Conservation (phyloP, 2,113 vertebrate species). For the Ammodytes dubius region DNA sequence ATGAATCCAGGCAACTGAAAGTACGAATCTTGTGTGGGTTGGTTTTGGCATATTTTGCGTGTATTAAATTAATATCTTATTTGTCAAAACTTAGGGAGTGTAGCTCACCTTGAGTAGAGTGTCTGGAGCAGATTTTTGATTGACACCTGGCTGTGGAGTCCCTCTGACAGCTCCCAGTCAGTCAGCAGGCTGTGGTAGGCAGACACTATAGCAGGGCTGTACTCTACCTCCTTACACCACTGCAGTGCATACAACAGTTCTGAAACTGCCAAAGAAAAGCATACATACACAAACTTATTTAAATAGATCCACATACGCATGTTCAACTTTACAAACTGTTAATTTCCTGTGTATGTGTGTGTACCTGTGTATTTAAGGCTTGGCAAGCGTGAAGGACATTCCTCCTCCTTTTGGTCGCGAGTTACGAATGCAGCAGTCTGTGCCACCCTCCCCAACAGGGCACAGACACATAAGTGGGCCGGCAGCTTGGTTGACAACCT, state of each 20-base stretch:
- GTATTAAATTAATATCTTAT: too few relatives aligned
- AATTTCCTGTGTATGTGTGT: neutral
- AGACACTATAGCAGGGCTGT: slow-evolving; percentile 78
- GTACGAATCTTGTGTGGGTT: too few relatives aligned
- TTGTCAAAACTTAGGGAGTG: neutral
- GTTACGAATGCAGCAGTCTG: slow-evolving; percentile 73
- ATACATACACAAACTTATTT: slow-evolving; percentile 10
- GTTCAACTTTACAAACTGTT: neutral
- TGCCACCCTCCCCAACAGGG: slow-evolving; percentile 88
- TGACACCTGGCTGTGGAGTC: slow-evolving; percentile 71
- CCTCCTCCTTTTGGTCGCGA: slow-evolving; percentile 53
- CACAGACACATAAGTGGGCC: slow-evolving; percentile 89
- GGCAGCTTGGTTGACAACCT: slow-evolving; percentile 84
- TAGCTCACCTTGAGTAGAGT: slow-evolving; percentile 88
- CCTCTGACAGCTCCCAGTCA: slow-evolving; percentile 84
- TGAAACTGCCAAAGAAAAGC: slow-evolving; percentile 83
- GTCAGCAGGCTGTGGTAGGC: slow-evolving; percentile 87
- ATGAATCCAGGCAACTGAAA: too few relatives aligned
- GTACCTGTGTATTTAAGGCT: slow-evolving; percentile 75
- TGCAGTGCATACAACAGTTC: slow-evolving; percentile 93
- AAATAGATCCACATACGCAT: neutral
- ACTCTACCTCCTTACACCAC: slow-evolving; percentile 93
- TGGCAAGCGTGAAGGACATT: slow-evolving; percentile 34
- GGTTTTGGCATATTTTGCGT: too few relatives aligned
- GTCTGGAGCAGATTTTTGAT: slow-evolving; percentile 83